These are phyloP conservation scores for Schizotus pectinicornis DNA, from an alignment of 2,888 invertebrate species.

Conservation along the genomic window DNA sequence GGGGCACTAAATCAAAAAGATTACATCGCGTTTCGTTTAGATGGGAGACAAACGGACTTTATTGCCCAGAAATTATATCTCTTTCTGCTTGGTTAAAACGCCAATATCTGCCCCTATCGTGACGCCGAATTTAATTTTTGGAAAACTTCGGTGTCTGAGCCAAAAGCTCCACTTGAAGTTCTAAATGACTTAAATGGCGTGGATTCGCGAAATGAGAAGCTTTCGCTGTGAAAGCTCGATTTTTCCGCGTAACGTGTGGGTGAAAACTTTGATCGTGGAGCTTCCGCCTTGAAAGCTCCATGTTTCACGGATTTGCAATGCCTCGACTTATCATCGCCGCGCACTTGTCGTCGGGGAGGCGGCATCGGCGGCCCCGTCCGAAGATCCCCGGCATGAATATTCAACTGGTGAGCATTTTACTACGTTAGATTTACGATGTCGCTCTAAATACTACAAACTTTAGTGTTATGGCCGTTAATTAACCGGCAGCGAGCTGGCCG, in stretches of 20 bases:
- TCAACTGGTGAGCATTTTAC: constrained; percentile 34
- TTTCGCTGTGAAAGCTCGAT: too few species aligned
- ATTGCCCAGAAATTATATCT: constrained; percentile 9
- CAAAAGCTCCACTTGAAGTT: too few species aligned
- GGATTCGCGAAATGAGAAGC: too few species aligned
- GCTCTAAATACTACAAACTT: constrained; percentile 36
- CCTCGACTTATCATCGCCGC: neutral
- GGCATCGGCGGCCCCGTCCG: constrained; percentile 11
- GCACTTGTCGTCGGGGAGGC: neutral
- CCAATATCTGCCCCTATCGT: neutral
- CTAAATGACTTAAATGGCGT: too few species aligned
- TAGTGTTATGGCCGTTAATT: constrained; percentile 39
- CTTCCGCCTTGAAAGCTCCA: too few species aligned
- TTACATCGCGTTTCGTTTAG: constrained; percentile 9
- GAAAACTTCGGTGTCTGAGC: too few species aligned
- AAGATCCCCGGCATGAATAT: constrained; percentile 34
- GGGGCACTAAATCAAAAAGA: constrained; percentile 6
- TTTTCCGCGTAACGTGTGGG: too few species aligned
- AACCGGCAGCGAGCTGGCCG: constrained; percentile 31
- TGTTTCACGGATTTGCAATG: neutral
- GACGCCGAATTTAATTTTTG: neutral
- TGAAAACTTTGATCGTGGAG: too few species aligned
- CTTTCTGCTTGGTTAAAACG: neutral
- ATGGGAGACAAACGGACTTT: neutral
- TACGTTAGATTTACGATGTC: constrained; percentile 33